Evolutionary conservation across 1,140 invertebrate genomes (phyloP).

Genomic region (Ips typographus): DNA sequence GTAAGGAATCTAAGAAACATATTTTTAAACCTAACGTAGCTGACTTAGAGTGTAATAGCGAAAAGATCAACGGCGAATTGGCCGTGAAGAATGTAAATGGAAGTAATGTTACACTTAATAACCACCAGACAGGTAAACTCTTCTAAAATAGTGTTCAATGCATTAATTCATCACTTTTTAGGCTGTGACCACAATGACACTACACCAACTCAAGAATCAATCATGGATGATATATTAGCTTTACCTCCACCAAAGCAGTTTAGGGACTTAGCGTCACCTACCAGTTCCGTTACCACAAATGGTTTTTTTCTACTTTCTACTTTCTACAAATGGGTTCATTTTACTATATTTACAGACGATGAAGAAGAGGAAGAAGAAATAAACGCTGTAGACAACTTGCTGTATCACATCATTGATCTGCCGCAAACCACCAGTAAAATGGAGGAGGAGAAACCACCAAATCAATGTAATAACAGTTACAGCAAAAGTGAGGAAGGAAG

Average conservation of each 20-base stretch:
- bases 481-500: neutral
- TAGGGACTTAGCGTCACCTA: conserved; percentile 66
- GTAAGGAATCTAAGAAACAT: conserved; percentile 28
- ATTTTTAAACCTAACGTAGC: conserved; percentile 5
- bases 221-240: conserved; percentile 63
- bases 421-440: neutral
- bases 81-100: neutral
- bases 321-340: neutral
- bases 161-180: conserved; percentile 19
- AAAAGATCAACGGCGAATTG: neutral
- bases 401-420: conserved; percentile 62
- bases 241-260: conserved; percentile 83
- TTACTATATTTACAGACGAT: neutral
- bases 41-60: too few species aligned
- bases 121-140: neutral
- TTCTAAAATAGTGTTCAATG: neutral
- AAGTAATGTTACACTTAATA: neutral
- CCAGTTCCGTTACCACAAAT: conserved; percentile 41
- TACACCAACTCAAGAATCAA: conserved; percentile 50
- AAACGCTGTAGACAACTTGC: conserved; percentile 69
- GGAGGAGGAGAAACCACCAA: conserved; percentile 23
- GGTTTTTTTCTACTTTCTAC: conserved; percentile 11
- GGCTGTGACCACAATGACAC: conserved; percentile 46
- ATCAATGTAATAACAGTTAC: conserved; percentile 11
- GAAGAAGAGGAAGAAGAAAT: conserved; percentile 39